These are phyloP conservation scores for Poecilia wingei DNA, from an alignment of 2,797 vertebrate genomes.

Conservation along the genomic window DNA sequence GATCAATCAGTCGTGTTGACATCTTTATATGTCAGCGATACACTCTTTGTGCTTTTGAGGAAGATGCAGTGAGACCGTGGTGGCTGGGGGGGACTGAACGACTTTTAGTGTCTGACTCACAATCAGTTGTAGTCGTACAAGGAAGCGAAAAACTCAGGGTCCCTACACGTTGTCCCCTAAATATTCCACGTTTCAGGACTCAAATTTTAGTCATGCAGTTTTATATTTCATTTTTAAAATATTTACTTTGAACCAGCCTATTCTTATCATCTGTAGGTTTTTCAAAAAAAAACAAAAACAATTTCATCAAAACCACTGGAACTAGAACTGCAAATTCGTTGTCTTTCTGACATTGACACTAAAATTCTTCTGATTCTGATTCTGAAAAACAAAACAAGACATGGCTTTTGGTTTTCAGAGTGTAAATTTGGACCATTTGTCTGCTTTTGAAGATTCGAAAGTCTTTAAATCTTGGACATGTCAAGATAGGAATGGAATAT, in stretches of 20 bases:
- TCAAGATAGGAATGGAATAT: not conserved
- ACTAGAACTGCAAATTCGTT: too few species aligned
- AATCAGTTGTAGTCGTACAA: slow-evolving; percentile 24
- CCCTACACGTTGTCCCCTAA: too few species aligned
- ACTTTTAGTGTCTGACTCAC: slow-evolving; percentile 36
- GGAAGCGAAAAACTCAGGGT: slow-evolving; percentile 10
- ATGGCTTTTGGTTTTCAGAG: not conserved
- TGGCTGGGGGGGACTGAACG: slow-evolving; percentile 34
- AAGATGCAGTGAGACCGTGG: slow-evolving; percentile 28
- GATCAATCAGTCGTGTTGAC: slow-evolving; percentile 24
- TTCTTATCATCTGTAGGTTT: not conserved
- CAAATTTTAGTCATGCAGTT: not conserved
- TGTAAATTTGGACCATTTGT: not conserved
- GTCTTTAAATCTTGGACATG: not conserved
- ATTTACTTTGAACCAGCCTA: not conserved
- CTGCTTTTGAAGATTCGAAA: not conserved
- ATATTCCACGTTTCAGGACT: not conserved
- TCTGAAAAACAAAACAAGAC: not conserved
- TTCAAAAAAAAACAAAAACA: not conserved
- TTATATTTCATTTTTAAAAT: not conserved
- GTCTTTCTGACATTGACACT: too few species aligned
- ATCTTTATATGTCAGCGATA: slow-evolving; percentile 10
- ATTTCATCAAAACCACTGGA: too few species aligned
- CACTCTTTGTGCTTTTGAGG: not conserved
- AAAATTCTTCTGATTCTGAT: too few species aligned